A percentile compares a stretch with the other conserved stretches of the same genome.
Conservation (phyloP, 2,113 vertebrate species). For the Rhinolophus ferrumequinum region DNA sequence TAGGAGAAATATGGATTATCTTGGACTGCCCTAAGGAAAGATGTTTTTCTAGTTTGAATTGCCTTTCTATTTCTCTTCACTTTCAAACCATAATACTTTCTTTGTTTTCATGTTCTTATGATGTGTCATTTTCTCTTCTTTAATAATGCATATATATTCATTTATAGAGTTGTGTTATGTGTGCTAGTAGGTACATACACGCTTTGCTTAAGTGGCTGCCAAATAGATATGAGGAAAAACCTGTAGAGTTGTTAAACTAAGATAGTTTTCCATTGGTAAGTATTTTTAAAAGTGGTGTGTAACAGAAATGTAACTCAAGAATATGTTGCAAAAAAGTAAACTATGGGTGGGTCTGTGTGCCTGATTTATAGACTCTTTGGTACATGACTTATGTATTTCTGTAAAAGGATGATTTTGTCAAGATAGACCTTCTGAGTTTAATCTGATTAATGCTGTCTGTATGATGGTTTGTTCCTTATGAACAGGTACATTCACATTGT, state of each 20-base stretch:
- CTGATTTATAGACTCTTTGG: conserved; percentile 47
- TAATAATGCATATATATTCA: neutral
- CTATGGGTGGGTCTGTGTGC: neutral
- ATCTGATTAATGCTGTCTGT: conserved; percentile 77
- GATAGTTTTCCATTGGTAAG: neutral
- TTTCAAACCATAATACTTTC: conserved; percentile 30
- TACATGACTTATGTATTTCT: conserved; percentile 76
- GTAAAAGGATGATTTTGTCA: conserved; percentile 78
- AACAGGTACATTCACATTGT: conserved; percentile 82
- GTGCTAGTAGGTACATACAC: neutral
- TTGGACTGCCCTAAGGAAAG: conserved; percentile 32
- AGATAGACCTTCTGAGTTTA: conserved; percentile 78
- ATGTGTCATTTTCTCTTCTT: neutral
- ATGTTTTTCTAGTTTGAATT: neutral
- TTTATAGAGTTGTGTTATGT: neutral
- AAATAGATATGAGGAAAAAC: neutral
- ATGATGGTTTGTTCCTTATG: conserved; percentile 80
- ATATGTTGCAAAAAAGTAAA: conserved; percentile 39
- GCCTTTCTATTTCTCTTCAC: neutral
- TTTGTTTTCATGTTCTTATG: conserved; percentile 58
- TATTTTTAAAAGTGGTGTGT: neutral
- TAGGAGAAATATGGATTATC: neutral
- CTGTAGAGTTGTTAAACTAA: neutral
- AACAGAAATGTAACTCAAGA: neutral
- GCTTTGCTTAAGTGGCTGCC: neutral